These are phyloP conservation scores for Macaca fascicularis DNA, from an alignment of 2,113 vertebrate species.

Conservation along the genomic window T2T-MFA8v1.1 NC_088379.1:102588001-102588500, in stretches of 20 bases:
- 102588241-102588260: neutral
- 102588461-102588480: constrained; percentile 48
- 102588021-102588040: neutral
- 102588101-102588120: neutral
- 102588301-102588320: neutral
- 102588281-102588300: neutral
- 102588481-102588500: constrained; percentile 49
- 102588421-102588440: neutral
- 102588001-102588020: neutral
- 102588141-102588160: neutral
- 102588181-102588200: neutral
- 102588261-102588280: constrained; percentile 11
- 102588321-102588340: constrained; percentile 44
- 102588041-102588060: neutral
- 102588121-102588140: neutral
- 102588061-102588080: neutral
- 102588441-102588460: constrained; percentile 56
- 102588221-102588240: neutral
- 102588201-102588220: neutral
- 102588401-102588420: constrained; percentile 11
- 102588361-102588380: neutral
- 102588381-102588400: constrained; percentile 9
- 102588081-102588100: neutral
- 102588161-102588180: neutral
- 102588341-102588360: constrained; percentile 31